These are phyloP conservation scores for Distichodus sexfasciatus DNA, from an alignment of 2,797 vertebrate species.

Conservation along the genomic window DNA sequence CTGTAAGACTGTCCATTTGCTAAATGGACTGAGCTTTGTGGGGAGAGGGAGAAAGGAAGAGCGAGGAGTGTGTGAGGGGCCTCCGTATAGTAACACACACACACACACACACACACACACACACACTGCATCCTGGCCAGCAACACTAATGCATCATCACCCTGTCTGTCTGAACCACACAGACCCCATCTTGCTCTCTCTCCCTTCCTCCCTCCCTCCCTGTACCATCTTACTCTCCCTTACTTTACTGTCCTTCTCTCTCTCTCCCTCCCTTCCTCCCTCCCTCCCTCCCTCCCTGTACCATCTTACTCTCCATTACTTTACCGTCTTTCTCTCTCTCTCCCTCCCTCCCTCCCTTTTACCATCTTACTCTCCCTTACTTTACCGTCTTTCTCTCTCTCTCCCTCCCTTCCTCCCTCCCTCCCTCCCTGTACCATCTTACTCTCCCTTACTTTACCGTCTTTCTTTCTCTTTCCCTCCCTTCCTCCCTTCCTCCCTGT, in stretches of 20 bases:
- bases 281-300: neutral
- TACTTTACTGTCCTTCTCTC: slow-evolving; percentile 27
- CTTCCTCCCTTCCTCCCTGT: no score
- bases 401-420: no score
- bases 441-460: neutral
- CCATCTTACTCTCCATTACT: neutral
- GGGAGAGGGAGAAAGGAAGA: no score
- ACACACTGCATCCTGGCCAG: slow-evolving; percentile 35
- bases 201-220: no score
- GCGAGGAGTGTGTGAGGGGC: slow-evolving; percentile 21
- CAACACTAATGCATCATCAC: slow-evolving; percentile 43
- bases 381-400: neutral
- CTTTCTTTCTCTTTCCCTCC: no score
- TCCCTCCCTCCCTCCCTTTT: neutral
- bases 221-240: no score
- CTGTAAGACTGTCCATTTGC: no score
- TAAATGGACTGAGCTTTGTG: slow-evolving; percentile 39
- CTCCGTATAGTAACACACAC: neutral
- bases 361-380: neutral
- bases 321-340: neutral
- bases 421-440: neutral
- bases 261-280: slow-evolving; percentile 8
- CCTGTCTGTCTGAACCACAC: slow-evolving; percentile 20
- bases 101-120: slow-evolving; percentile 1
- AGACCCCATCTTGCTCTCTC: slow-evolving; percentile 16